Conservation (phyloP, 2,113 vertebrate genomes). For the Channa maculata region DNA sequence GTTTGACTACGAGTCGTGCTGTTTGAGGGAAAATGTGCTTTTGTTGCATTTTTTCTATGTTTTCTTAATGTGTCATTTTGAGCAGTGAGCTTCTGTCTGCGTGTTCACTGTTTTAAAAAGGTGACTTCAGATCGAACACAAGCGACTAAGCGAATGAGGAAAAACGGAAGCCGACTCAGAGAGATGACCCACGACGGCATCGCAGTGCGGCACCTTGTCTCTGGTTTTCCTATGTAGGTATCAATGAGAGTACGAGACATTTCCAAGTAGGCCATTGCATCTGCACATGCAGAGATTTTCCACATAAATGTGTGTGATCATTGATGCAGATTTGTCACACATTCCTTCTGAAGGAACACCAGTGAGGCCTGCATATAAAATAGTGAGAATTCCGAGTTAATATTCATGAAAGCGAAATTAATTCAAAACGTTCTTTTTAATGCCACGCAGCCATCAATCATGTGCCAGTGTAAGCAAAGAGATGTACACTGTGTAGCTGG, state of each 20-base stretch:
- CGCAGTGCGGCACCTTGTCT: too few relatives aligned
- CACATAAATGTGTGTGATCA: not conserved
- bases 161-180: too few relatives aligned
- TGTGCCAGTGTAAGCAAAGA: constrained; percentile 1
- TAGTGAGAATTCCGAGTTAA: not conserved
- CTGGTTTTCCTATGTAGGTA: not conserved
- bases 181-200: too few relatives aligned
- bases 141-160: too few relatives aligned
- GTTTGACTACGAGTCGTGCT: too few relatives aligned
- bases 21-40: too few relatives aligned
- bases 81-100: too few relatives aligned
- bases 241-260: constrained; percentile 2
- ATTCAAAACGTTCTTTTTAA: not conserved
- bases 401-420: not conserved
- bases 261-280: constrained; percentile 5
- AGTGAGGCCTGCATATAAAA: not conserved
- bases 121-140: too few relatives aligned
- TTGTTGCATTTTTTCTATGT: too few relatives aligned
- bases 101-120: too few relatives aligned
- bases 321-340: not conserved
- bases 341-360: not conserved
- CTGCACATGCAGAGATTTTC: not conserved
- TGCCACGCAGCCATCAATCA: not conserved
- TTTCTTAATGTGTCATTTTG: too few relatives aligned
- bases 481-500: not conserved